Base-by-base conservation (phyloP, 1,140 invertebrate genomes). In the Drosophila neocordata region DNA sequence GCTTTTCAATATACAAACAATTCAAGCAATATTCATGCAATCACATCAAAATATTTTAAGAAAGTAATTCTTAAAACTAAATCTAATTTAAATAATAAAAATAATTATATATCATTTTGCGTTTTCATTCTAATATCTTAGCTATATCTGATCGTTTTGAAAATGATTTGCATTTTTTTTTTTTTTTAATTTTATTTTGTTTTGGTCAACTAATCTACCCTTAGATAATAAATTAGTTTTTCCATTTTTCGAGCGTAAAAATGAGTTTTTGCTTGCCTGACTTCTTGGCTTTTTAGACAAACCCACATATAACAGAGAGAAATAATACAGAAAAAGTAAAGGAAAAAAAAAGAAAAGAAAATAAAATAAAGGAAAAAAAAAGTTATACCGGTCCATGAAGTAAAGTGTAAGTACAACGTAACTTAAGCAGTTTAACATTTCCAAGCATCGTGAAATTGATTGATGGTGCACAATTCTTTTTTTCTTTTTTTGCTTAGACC, bases 351-450 rank as follows among this genome's bases (percentile, higher is more conserved):
- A 67, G 58, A 65, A 67, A 73, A 64, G 61, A 48, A 61, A 73
- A 56, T 56, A 53, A 51, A 58, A 55, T 15, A 27, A 15, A 55
- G n/a, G 24, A 1, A n/a, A 13, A 27, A 15, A 69, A 73, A 84
- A 73, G 35, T 80, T 76, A 44, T 55, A 48, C 44, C 65, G 73
- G 66, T 81, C 66, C 70, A 65, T 65, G 77, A 81, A 85, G 77
- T 87, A 74, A 85, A 85, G 87, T 85, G 81, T 87, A 87, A 85
- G 81, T 85, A 85, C 81, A 85, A 81, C 81, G 81, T 85, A 87
- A 87, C 67, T 87, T 82, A 87, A 87, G 77, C 77, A 85, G 82
- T 87, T 87, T 87, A 87, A 87, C 82, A 87, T 81, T 79, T 87
- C 75, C 82, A 87, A 87, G 82, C 74, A 87, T 79, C 82, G 87